Evolutionary conservation across 1,140 invertebrate genomes (phyloP).

Genomic region (Papilio polyxenes): DNA sequence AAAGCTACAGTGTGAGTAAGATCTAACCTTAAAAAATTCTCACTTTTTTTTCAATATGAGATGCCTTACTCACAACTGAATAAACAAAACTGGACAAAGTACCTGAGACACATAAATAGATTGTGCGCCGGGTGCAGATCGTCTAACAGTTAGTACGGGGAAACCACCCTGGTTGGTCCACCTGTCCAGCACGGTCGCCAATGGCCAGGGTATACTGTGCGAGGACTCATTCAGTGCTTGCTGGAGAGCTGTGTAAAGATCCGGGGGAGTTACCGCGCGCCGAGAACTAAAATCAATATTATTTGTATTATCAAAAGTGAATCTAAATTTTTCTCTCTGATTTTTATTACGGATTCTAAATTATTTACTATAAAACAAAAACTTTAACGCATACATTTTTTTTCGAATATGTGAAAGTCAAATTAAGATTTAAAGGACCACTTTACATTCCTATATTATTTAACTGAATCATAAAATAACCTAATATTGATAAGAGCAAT

Average conservation of each 20-base stretch:
- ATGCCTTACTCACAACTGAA: neutral
- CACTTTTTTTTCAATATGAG: too few species aligned
- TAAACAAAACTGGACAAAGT: neutral
- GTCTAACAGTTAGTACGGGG: conserved; percentile 78
- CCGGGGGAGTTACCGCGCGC: conserved; percentile 49
- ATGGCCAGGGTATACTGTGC: conserved; percentile 49
- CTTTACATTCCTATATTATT: neutral
- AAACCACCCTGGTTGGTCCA: conserved; percentile 87
- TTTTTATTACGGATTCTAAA: too few species aligned
- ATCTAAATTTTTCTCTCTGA: conserved; percentile 12
- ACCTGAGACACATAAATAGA: conserved; percentile 61
- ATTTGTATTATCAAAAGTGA: conserved; percentile 27
- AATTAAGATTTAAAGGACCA: too few species aligned
- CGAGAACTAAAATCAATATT: conserved; percentile 53
- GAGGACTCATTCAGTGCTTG: conserved; percentile 62
- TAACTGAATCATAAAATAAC: neutral
- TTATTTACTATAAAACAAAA: too few species aligned
- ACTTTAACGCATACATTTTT: too few species aligned
- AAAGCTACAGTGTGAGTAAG: too few species aligned
- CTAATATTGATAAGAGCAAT: neutral
- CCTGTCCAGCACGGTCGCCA: conserved; percentile 81
- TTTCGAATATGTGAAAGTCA: too few species aligned
- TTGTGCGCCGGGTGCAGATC: conserved; percentile 46
- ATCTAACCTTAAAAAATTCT: too few species aligned
- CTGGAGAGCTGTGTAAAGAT: conserved; percentile 81